Conservation (phyloP, 2,888 invertebrate genomes). For the Cheiracanthium punctorium region DNA sequence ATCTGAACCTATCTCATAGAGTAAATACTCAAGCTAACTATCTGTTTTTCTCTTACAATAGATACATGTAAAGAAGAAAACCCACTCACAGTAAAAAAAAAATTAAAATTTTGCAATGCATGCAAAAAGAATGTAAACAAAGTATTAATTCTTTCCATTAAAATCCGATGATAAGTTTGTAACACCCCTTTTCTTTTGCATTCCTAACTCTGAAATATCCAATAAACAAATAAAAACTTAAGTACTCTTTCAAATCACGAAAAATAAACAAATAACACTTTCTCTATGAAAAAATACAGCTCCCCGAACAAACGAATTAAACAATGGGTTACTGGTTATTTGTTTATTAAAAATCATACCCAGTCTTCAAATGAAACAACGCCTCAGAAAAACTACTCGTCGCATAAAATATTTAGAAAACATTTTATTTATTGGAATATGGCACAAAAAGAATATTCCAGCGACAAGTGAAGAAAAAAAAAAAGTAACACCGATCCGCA, state of each 20-base stretch:
- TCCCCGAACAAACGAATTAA: neutral
- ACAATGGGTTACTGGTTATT: neutral
- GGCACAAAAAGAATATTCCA: neutral
- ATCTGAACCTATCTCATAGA: too few relatives aligned
- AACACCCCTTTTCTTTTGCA: too few relatives aligned
- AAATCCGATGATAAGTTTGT: too few relatives aligned
- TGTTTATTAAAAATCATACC: neutral
- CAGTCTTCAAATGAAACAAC: neutral
- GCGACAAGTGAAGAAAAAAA: constrained; percentile 20
- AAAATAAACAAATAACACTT: neutral
- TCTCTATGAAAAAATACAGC: neutral
- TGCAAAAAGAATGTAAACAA: too few relatives aligned
- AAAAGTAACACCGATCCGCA: constrained; percentile 53
- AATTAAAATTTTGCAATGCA: too few relatives aligned
- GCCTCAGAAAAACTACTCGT: neutral
- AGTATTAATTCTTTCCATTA: too few relatives aligned
- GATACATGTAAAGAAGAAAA: too few relatives aligned
- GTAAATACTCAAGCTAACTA: too few relatives aligned
- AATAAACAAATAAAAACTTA: neutral
- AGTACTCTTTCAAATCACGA: neutral
- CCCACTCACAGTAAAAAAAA: too few relatives aligned
- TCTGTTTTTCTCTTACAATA: too few relatives aligned
- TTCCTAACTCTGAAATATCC: too few relatives aligned
- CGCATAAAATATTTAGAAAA: neutral
- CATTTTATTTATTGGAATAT: neutral